Base-by-base conservation (phyloP, 2,888 invertebrate species). In the Coleophora deauratella region DNA sequence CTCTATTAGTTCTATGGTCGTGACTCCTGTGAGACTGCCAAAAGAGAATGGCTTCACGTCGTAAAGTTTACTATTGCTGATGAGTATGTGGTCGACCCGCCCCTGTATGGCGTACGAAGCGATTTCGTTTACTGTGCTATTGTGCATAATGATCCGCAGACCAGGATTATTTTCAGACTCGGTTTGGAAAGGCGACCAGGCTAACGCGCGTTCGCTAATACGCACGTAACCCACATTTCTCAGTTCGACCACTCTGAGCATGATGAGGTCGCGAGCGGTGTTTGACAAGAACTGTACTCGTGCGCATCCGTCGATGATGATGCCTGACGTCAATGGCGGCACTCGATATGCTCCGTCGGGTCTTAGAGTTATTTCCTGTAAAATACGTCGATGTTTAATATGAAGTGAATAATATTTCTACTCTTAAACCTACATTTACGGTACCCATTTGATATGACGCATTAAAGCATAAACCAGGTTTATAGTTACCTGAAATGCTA, bases 31-130 rank as follows among this genome's bases (percentile, higher is more conserved):
- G 34, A 93, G 86, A 66, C 91, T 92, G 45, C 92, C 91, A 63
- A 95, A 92, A 0, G 93, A 92, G 66, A 91, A 93, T 0, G 93
- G 89, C 54, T 87, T 87, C 43, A 94, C 80, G 41, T 80, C 80
- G 15, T 87, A 86, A 42, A 95, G 87, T 44, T 70, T 81, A 38
- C 90, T 89, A 50, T 88, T 81, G 42, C 87, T 86, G 46, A 95
- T 89, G 41, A 79, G 72, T 49, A 94, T 89, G 53, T 90, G 89
- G 57, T 91, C 90, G 45, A 93, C 88, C 47, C 90, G 88, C 3
- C 94, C 94, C 59, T 89, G 89, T 58, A 94, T 90, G 28, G 91
- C 88, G 54, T 89, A 84, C 28, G 89, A 87, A 12, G 88, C 74
- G 50, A 90, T 87, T 51, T 87, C 75, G 54, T 82, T 74, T 34